Conservation (phyloP, 2,797 vertebrate species). For the Chaetodon trifasciatus region DNA sequence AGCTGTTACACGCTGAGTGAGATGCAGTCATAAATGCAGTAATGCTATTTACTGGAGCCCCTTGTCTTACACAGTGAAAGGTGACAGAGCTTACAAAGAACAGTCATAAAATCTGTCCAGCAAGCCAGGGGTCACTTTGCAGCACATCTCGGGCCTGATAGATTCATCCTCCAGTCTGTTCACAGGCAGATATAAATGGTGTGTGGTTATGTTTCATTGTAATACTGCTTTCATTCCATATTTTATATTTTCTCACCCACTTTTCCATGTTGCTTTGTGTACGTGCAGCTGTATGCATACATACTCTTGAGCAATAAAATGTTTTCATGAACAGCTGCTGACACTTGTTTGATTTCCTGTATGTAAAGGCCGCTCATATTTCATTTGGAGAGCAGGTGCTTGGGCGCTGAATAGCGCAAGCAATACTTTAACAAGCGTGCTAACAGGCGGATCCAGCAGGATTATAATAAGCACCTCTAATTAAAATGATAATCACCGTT, state of each 20-base stretch:
- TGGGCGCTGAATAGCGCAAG: conserved; percentile 2
- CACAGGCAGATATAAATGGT: not conserved
- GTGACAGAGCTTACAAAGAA: not conserved
- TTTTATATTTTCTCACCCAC: conserved; percentile 2
- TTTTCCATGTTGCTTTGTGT: conserved; percentile 25
- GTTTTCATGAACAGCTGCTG: conserved; percentile 17
- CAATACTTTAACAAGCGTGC: conserved; percentile 39
- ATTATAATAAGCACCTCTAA: conserved; percentile 67
- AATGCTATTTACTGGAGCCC: not conserved
- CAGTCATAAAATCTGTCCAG: not conserved
- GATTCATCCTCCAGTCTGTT: not conserved
- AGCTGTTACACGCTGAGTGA: no score
- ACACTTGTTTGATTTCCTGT: not conserved
- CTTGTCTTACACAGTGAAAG: not conserved
- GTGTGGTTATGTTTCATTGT: conserved; percentile 15
- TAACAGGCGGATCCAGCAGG: conserved; percentile 42
- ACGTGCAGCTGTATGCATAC: conserved; percentile 42
- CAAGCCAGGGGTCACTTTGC: not conserved
- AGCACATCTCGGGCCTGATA: not conserved
- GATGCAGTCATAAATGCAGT: conserved; percentile 1
- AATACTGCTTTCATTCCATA: conserved; percentile 25
- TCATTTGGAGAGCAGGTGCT: conserved; percentile 7
- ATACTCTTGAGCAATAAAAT: conserved; percentile 62
- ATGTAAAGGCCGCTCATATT: not conserved
- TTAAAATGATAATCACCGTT: conserved; percentile 68